Evolutionary conservation across 2,888 invertebrate species (phyloP).

Genomic region (Hydraecia micacea): DNA sequence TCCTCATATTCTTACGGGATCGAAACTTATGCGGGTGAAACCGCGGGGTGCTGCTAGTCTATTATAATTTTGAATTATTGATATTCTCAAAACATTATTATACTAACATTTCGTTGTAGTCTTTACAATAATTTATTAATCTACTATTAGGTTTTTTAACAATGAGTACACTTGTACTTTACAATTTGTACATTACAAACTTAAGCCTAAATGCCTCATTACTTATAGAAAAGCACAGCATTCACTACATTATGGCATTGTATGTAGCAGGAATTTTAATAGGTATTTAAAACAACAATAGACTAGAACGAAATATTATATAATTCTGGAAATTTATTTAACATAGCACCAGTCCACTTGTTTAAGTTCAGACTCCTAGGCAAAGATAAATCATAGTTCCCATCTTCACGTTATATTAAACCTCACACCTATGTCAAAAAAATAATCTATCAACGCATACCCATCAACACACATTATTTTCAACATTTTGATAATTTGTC

Average conservation of each 20-base stretch:
- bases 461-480: constrained; percentile 82
- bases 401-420: not conserved
- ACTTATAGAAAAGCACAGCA: too few relatives aligned
- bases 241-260: too few relatives aligned
- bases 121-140: not conserved
- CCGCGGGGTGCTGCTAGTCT: too few relatives aligned
- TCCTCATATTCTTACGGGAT: too few relatives aligned
- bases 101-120: not conserved
- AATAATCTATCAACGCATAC: constrained; percentile 65
- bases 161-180: too few relatives aligned
- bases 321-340: not conserved
- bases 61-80: too few relatives aligned
- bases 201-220: too few relatives aligned
- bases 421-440: constrained; percentile 21
- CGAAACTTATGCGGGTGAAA: too few relatives aligned
- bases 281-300: not conserved
- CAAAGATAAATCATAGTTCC: not conserved
- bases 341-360: not conserved
- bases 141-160: too few relatives aligned
- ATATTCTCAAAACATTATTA: not conserved
- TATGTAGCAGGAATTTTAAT: not conserved
- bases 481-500: constrained; percentile 85
- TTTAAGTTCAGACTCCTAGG: not conserved
- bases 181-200: too few relatives aligned
- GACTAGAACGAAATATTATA: too few relatives aligned